Evolutionary conservation across 1,140 invertebrate genomes (phyloP).

Genomic region (Metopolophium dirhodum): DNA sequence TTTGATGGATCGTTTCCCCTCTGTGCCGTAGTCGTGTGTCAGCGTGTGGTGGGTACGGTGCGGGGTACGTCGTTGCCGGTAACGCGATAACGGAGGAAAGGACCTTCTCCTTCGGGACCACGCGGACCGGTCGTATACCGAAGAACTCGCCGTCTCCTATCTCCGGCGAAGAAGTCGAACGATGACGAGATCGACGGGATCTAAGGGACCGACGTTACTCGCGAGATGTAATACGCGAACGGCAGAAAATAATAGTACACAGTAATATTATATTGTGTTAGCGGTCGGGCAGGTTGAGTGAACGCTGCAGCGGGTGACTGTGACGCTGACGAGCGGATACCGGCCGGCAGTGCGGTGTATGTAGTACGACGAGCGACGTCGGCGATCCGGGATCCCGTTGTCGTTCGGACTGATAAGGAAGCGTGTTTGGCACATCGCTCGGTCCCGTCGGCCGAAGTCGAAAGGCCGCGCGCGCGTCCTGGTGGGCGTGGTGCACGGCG

Average conservation of each 20-base stretch:
- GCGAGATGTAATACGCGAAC: neutral
- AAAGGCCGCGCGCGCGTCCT: slow-evolving; percentile 34
- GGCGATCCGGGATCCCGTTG: slow-evolving; percentile 40
- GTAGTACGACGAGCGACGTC: neutral
- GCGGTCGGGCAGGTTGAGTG: neutral
- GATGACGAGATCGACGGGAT: neutral
- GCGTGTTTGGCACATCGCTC: neutral
- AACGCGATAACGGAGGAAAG: neutral
- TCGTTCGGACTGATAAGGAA: slow-evolving; percentile 50
- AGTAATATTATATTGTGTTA: neutral
- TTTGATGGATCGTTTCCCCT: slow-evolving; percentile 17
- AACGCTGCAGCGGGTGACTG: neutral
- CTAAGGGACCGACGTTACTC: neutral
- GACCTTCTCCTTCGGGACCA: neutral
- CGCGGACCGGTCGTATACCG: no score
- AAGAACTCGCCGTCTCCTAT: no score
- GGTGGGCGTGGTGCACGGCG: slow-evolving; percentile 42
- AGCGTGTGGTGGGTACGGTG: neutral
- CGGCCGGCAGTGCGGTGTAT: neutral
- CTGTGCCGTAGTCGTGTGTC: neutral
- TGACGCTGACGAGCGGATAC: neutral
- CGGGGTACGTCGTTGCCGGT: neutral
- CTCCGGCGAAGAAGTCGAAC: no score
- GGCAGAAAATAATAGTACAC: no score
- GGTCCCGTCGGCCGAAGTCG: neutral